Evolutionary conservation across 2,888 invertebrate genomes (phyloP).

Genomic region (Pasiphila rectangulata): DNA sequence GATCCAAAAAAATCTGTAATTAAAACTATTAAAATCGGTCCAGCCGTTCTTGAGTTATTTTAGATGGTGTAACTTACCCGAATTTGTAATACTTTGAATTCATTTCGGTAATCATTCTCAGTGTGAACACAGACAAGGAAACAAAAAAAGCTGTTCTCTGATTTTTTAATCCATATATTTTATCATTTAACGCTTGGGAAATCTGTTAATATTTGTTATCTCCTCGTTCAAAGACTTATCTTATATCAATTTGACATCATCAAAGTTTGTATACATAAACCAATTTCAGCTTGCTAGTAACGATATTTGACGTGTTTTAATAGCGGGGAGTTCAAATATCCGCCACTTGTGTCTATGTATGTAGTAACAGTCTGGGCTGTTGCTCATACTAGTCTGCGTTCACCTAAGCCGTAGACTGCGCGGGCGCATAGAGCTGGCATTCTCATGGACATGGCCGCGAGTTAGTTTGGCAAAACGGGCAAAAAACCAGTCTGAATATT

Average conservation of each 20-base stretch:
- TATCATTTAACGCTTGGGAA: conserved; percentile 10
- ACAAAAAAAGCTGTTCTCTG: too few species aligned
- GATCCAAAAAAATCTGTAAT: too few species aligned
- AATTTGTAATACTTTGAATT: too few species aligned
- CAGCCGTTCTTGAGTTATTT: too few species aligned
- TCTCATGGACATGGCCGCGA: conserved; percentile 44
- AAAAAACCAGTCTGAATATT: conserved; percentile 56
- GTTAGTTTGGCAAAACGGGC: conserved; percentile 47
- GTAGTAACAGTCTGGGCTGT: conserved; percentile 18
- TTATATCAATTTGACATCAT: neutral
- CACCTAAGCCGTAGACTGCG: conserved; percentile 38
- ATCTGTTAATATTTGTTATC: neutral
- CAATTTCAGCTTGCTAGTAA: neutral
- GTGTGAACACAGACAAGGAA: neutral
- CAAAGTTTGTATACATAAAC: conserved; percentile 13
- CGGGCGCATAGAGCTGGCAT: conserved; percentile 45
- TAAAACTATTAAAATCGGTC: too few species aligned
- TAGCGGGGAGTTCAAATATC: conserved; percentile 21
- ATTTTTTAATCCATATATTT: too few species aligned
- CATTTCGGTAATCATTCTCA: too few species aligned
- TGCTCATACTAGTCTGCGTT: conserved; percentile 28
- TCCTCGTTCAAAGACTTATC: conserved; percentile 2
- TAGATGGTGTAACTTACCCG: too few species aligned
- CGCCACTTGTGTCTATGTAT: conserved; percentile 16
- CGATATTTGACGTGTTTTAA: conserved; percentile 15